Conservation (phyloP, 2,113 vertebrate genomes). For the Chauna torquata region DNA sequence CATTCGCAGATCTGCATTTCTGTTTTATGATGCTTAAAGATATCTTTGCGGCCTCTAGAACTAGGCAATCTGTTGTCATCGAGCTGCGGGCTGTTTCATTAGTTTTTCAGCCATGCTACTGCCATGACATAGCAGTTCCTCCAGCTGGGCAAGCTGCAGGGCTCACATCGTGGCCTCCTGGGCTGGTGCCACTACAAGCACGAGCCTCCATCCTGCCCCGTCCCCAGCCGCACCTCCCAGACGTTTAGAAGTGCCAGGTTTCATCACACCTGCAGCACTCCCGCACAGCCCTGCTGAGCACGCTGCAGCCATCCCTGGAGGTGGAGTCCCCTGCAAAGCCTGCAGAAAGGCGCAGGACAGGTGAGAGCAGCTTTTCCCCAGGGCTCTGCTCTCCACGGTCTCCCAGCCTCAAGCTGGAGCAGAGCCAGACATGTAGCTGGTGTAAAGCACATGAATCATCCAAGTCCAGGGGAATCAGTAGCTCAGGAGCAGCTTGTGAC, state of each 20-base stretch:
- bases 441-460: not conserved
- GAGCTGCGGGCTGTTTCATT: not conserved
- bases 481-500: not conserved
- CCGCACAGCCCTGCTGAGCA: fast-evolving
- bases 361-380: not conserved
- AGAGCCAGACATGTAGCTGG: not conserved
- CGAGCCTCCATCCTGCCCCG: not conserved
- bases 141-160: fast-evolving
- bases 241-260: not conserved
- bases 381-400: fast-evolving
- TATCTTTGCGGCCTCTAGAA: not conserved
- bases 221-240: fast-evolving
- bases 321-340: not conserved
- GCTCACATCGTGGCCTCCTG: not conserved
- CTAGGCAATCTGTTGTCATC: not conserved
- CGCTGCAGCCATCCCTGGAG: not conserved
- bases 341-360: fast-evolving
- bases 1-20: not conserved
- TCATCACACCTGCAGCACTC: fast-evolving
- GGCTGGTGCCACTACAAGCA: not conserved
- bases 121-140: not conserved
- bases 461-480: not conserved
- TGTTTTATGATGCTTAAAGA: not conserved
- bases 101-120: not conserved
- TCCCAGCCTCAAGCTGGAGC: not conserved